Evolutionary conservation across 2,888 invertebrate species (phyloP).

Genomic region (Drosophila kuntzei): DNA sequence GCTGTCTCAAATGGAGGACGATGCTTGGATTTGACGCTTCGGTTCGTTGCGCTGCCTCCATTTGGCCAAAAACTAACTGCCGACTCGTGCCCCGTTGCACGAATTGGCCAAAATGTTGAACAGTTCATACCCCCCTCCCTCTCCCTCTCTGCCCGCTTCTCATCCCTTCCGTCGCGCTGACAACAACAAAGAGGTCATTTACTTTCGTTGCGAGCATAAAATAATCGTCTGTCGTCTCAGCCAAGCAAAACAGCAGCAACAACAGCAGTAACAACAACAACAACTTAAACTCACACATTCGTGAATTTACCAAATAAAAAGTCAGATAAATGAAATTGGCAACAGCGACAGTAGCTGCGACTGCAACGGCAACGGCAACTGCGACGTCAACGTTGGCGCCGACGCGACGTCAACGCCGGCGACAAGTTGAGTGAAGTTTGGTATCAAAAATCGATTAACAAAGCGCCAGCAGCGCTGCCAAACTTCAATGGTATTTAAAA

Average conservation of each 20-base stretch:
- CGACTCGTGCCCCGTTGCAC: conserved; percentile 63
- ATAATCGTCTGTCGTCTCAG: conserved; percentile 66
- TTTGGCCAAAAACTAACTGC: conserved; percentile 44
- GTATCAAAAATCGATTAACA: conserved; percentile 80
- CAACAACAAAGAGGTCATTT: conserved; percentile 78
- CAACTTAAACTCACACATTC: conserved; percentile 63
- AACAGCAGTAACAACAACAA: conserved; percentile 36
- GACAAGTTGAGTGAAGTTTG: conserved; percentile 65
- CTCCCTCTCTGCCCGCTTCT: too few relatives aligned
- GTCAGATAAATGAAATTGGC: conserved; percentile 77
- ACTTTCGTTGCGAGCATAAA: conserved; percentile 78
- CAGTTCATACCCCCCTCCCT: conserved; percentile 45
- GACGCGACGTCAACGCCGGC: conserved; percentile 20
- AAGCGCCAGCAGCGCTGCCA: conserved; percentile 53
- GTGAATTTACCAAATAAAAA: conserved; percentile 61
- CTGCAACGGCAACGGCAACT: conserved; percentile 36
- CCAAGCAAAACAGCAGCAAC: conserved; percentile 53
- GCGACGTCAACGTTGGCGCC: conserved; percentile 38
- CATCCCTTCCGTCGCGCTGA: conserved; percentile 35
- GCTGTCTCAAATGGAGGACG: conserved; percentile 66
- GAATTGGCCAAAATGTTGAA: conserved; percentile 66
- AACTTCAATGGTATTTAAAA: conserved; percentile 68
- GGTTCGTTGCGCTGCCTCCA: conserved; percentile 49
- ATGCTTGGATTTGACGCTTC: conserved; percentile 71
- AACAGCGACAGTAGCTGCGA: conserved; percentile 42